These are phyloP conservation scores for Sebastes iracundus DNA, from an alignment of 2,797 vertebrate species.

Conservation along the genomic window DNA sequence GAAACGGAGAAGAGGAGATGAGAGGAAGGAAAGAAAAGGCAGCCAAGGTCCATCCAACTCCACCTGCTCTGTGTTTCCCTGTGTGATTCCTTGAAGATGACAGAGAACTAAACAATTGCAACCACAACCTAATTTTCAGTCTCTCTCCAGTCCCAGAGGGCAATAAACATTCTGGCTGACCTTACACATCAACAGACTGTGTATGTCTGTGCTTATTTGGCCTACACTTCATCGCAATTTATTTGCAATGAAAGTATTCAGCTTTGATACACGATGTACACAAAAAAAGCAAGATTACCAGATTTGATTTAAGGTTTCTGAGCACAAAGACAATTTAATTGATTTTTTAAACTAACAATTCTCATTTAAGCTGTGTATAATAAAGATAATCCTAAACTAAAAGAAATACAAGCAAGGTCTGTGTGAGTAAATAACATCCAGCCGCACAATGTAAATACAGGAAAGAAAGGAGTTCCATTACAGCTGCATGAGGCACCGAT, in stretches of 20 bases:
- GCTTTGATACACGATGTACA: neutral
- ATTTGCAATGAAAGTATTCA: neutral
- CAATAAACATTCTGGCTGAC: neutral
- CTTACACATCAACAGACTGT: neutral
- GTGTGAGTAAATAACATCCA: neutral
- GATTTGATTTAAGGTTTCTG: neutral
- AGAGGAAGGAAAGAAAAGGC: neutral
- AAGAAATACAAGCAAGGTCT: neutral
- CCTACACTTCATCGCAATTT: neutral
- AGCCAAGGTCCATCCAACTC: neutral
- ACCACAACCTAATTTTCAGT: neutral
- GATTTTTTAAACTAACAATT: neutral
- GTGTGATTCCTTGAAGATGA: neutral
- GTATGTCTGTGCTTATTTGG: neutral
- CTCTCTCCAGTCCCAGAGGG: neutral
- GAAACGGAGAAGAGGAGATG: neutral
- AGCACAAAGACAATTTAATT: neutral
- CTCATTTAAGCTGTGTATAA: neutral
- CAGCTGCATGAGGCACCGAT: neutral
- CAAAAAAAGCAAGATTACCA: neutral
- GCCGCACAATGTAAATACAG: constrained; percentile 9
- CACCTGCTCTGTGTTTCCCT: constrained; percentile 18
- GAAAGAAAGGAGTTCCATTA: constrained; percentile 1
- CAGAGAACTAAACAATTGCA: constrained; percentile 14
- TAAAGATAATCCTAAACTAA: neutral